phyloP scores from a whole-genome alignment of 2,888 invertebrate species.

The Drosophila paranaensis region DNA sequence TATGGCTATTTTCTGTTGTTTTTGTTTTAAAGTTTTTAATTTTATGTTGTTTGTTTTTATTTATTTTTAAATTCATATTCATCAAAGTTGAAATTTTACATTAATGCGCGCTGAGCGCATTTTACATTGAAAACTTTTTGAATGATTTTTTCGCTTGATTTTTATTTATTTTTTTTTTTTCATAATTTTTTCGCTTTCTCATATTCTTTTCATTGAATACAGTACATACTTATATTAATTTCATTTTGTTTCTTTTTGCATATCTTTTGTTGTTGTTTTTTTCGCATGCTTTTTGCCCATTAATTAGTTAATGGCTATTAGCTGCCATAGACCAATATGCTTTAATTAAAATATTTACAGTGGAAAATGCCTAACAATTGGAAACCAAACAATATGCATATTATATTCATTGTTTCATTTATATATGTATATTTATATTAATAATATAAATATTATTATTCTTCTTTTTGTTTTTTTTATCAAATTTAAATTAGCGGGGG shows the following conservation, averaged over 20 bases:
- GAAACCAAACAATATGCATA: conserved; percentile 57
- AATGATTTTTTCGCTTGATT: conserved; percentile 27
- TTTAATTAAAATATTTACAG: conserved; percentile 76
- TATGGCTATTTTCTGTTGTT: conserved; percentile 50
- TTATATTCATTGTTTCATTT: conserved; percentile 11
- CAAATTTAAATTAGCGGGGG: conserved; percentile 31
- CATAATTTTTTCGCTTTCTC: conserved; percentile 19
- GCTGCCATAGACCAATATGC: conserved; percentile 51
- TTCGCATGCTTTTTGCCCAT: conserved; percentile 40
- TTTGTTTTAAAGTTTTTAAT: conserved; percentile 7
- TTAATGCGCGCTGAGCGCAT: conserved; percentile 60
- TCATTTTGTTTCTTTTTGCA: conserved; percentile 35
- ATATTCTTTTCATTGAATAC: conserved; percentile 37
- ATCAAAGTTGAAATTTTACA: conserved; percentile 72
- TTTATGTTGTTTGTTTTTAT: conserved; percentile 36
- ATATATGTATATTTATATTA: conserved; percentile 1
- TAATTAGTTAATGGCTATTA: conserved; percentile 66
- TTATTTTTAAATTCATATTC: conserved; percentile 73
- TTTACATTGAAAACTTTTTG: conserved; percentile 68
- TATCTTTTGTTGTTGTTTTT: neutral
- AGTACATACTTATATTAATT: conserved; percentile 48
- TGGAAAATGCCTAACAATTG: conserved; percentile 74
- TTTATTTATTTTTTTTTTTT: conserved; percentile 29
- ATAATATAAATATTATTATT: neutral
- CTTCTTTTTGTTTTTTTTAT: conserved; percentile 10